Evolutionary conservation across 2,888 invertebrate genomes (phyloP).

Genomic region (Leptinotarsa juncta): DNA sequence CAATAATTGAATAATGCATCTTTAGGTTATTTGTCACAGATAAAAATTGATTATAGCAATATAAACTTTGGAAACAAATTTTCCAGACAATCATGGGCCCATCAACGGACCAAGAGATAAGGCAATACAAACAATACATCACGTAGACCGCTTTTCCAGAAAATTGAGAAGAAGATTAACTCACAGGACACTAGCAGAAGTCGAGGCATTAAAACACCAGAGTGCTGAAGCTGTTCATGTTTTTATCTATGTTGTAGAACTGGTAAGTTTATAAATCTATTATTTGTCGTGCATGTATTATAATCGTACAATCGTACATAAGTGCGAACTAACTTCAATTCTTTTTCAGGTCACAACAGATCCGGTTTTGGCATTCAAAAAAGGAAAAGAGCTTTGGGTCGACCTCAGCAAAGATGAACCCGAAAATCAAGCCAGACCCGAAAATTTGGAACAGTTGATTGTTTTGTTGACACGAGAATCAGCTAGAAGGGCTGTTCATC

Average conservation of each 20-base stretch:
- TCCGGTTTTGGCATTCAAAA: conserved; percentile 79
- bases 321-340: not conserved
- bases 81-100: conserved; percentile 45
- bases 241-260: conserved; percentile 80
- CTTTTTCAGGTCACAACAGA: conserved; percentile 77
- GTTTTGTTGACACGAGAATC: conserved; percentile 83
- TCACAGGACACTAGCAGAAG: conserved; percentile 81
- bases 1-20: too few species aligned
- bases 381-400: conserved; percentile 78
- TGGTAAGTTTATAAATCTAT: conserved; percentile 69
- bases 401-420: conserved; percentile 82
- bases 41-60: too few species aligned
- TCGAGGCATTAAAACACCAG: conserved; percentile 83
- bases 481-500: conserved; percentile 81
- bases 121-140: conserved; percentile 81
- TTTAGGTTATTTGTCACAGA: too few species aligned
- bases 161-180: conserved; percentile 83
- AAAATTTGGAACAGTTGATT: conserved; percentile 81
- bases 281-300: too few species aligned
- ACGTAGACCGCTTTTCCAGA: conserved; percentile 80
- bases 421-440: conserved; percentile 85
- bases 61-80: not conserved
- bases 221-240: conserved; percentile 80
- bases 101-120: conserved; percentile 65
- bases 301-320: not conserved